Evolutionary conservation across 2,888 invertebrate species (phyloP).

Genomic region (Linnaemya tessellans): DNA sequence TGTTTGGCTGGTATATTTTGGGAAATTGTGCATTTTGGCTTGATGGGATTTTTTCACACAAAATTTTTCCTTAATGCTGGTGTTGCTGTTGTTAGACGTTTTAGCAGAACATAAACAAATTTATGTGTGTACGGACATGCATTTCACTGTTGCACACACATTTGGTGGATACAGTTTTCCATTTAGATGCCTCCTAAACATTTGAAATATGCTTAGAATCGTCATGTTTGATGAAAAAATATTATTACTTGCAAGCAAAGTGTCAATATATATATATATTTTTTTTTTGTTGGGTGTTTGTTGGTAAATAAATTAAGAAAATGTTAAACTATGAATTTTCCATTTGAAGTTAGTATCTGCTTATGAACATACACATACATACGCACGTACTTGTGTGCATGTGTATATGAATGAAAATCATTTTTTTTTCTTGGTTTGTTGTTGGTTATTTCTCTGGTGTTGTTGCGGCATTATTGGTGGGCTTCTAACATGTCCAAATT

Average conservation of each 20-base stretch:
- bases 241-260: neutral
- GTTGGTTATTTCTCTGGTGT: neutral
- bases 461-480: constrained; percentile 32
- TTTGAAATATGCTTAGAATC: neutral
- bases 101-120: constrained; percentile 36
- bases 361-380: too few relatives aligned
- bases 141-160: neutral
- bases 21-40: constrained; percentile 15
- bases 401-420: neutral
- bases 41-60: constrained; percentile 46
- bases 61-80: constrained; percentile 51
- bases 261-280: too few relatives aligned
- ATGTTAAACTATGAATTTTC: neutral
- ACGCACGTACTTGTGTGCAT: neutral
- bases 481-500: constrained; percentile 51
- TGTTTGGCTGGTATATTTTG: constrained; percentile 1
- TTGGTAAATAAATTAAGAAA: constrained; percentile 16
- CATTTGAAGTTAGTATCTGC: neutral
- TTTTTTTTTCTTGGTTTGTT: neutral
- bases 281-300: constrained; percentile 28
- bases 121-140: neutral
- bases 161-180: constrained; percentile 1
- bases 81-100: neutral
- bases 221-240: neutral
- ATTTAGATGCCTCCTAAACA: constrained; percentile 23